A percentile compares a stretch with the other conserved stretches of the same genome.
phyloP scores from a whole-genome alignment of 2,888 invertebrate genomes.

The Nomada goodeniana region DNA sequence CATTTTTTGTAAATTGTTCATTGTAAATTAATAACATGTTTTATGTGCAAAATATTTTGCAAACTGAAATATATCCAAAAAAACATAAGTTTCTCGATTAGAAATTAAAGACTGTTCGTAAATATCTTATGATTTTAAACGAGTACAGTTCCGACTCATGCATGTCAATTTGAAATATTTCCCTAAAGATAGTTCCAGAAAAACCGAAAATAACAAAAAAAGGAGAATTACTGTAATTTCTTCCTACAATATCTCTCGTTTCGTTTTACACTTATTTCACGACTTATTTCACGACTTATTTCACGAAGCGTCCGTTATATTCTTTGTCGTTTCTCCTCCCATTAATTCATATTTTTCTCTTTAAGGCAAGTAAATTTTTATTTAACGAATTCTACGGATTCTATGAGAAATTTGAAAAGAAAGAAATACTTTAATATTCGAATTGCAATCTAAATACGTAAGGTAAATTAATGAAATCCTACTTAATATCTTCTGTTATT shows the following conservation, averaged over 20 bases:
- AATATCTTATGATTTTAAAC: constrained; percentile 12
- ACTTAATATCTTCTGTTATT: constrained; percentile 26
- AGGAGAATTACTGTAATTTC: neutral
- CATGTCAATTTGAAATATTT: constrained; percentile 16
- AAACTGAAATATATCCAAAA: constrained; percentile 32
- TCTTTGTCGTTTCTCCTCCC: constrained; percentile 20
- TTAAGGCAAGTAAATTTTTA: constrained; percentile 59
- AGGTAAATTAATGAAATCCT: constrained; percentile 56
- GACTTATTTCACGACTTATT: neutral
- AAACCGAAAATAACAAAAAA: neutral
- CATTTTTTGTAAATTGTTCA: constrained; percentile 45
- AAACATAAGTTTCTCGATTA: constrained; percentile 18
- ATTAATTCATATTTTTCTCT: constrained; percentile 43
- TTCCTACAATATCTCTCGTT: neutral
- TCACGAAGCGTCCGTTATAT: constrained; percentile 19
- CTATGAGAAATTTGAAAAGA: constrained; percentile 45
- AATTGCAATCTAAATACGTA: constrained; percentile 66
- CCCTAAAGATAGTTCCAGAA: neutral
- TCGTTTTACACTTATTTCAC: neutral
- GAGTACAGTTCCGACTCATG: constrained; percentile 8
- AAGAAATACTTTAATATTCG: constrained; percentile 61
- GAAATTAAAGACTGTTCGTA: constrained; percentile 14
- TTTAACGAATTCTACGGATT: constrained; percentile 50
- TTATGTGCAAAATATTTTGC: constrained; percentile 43
- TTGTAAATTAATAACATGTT: constrained; percentile 49